Conservation (phyloP, 1,140 invertebrate genomes). For the Drosophila nasuta region DNA sequence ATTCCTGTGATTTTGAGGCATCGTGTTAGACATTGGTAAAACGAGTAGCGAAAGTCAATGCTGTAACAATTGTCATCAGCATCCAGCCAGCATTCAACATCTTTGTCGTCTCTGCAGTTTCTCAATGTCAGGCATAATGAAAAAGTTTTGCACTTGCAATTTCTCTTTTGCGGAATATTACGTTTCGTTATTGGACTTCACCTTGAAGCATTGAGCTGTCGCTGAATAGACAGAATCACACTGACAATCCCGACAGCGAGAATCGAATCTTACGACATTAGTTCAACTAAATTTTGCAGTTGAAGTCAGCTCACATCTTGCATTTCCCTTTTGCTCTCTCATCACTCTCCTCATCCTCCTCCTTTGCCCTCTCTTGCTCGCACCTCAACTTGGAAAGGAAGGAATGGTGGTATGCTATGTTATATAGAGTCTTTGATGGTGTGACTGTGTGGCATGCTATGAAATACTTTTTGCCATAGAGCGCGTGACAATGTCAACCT, state of each 20-base stretch:
- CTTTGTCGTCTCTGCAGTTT: conserved; percentile 31
- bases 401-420: conserved; percentile 1
- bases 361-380: background rate
- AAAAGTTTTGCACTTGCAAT: conserved; percentile 57
- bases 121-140: conserved; percentile 69
- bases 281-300: conserved; percentile 60
- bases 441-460: conserved; percentile 1
- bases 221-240: conserved; percentile 65
- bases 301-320: conserved; percentile 28
- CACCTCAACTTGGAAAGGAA: conserved; percentile 19
- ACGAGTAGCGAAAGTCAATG: background rate
- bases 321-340: background rate
- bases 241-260: background rate
- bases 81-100: background rate
- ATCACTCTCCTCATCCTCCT: background rate
- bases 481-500: conserved; percentile 48
- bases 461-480: conserved; percentile 30
- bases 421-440: background rate
- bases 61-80: conserved; percentile 11
- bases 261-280: conserved; percentile 61
- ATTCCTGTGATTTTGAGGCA: conserved; percentile 22
- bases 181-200: conserved; percentile 23
- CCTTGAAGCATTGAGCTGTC: conserved; percentile 38
- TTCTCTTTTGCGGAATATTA: conserved; percentile 49
- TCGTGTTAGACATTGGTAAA: background rate